A percentile compares a stretch with the other conserved stretches of the same genome.
Evolutionary conservation across 2,888 invertebrate genomes (phyloP).

Genomic region (Cerastoderma edule): DNA sequence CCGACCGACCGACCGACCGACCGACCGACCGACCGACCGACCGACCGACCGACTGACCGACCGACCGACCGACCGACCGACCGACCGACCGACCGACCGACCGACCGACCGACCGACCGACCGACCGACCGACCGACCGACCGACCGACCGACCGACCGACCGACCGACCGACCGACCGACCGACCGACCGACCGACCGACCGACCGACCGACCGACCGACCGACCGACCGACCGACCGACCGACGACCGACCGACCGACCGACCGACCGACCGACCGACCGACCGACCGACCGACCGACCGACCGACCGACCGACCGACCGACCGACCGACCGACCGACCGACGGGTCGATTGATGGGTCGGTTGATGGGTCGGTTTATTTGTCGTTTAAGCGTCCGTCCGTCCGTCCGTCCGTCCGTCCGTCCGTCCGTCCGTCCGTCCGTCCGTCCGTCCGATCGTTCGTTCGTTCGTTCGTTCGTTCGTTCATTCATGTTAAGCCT

Average conservation of each 20-base stretch:
- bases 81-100: neutral
- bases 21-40: neutral
- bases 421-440: too few relatives aligned
- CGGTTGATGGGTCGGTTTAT: too few relatives aligned
- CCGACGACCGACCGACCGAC: neutral
- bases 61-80: neutral
- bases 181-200: neutral
- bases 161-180: constrained; percentile 1
- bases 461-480: too few relatives aligned
- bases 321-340: neutral
- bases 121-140: neutral
- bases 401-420: too few relatives aligned
- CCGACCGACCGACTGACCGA: neutral
- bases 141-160: neutral
- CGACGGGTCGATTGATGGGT: too few relatives aligned
- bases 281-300: neutral
- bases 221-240: constrained; percentile 1
- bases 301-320: neutral
- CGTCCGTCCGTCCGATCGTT: too few relatives aligned
- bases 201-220: neutral
- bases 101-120: neutral
- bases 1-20: neutral
- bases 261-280: neutral
- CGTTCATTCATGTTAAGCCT: too few relatives aligned
- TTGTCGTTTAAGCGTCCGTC: too few relatives aligned